phyloP scores from a whole-genome alignment of 23 tunicate genomes.

The Botrylloides violaceus region DNA sequence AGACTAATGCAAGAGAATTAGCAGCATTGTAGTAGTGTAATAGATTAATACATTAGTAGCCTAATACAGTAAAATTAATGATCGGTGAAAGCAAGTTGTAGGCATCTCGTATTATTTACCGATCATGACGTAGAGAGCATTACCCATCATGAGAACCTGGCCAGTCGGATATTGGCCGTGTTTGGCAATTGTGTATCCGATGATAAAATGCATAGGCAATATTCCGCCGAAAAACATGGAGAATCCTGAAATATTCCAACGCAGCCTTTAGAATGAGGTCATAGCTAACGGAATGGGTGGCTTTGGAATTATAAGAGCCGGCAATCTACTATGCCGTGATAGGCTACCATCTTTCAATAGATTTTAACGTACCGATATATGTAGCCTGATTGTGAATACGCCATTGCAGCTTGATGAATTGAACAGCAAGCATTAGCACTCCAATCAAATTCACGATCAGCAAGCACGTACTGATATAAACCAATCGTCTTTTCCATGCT shows the following conservation, averaged over 20 bases:
- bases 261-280: no score
- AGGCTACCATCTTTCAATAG: no score
- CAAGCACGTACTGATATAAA: not conserved
- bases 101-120: not conserved
- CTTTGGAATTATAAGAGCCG: no score
- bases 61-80: no score
- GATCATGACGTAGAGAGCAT: slow-evolving; percentile 8
- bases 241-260: slow-evolving; percentile 7
- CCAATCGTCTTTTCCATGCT: slow-evolving; percentile 17
- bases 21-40: no score
- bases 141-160: slow-evolving; percentile 5
- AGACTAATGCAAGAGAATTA: no score
- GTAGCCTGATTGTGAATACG: no score
- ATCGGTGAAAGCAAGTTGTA: no score
- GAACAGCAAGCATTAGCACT: slow-evolving; percentile 12
- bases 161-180: slow-evolving; percentile 26
- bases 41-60: no score
- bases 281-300: no score
- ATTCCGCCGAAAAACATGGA: slow-evolving; percentile 1
- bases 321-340: no score
- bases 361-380: no score
- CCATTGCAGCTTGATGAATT: slow-evolving; percentile 7
- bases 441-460: slow-evolving; percentile 6
- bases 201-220: not conserved
- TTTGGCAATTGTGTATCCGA: slow-evolving; percentile 4